Evolutionary conservation across 2,113 vertebrate genomes (phyloP).

Genomic region (Muntiacus reevesi): DNA sequence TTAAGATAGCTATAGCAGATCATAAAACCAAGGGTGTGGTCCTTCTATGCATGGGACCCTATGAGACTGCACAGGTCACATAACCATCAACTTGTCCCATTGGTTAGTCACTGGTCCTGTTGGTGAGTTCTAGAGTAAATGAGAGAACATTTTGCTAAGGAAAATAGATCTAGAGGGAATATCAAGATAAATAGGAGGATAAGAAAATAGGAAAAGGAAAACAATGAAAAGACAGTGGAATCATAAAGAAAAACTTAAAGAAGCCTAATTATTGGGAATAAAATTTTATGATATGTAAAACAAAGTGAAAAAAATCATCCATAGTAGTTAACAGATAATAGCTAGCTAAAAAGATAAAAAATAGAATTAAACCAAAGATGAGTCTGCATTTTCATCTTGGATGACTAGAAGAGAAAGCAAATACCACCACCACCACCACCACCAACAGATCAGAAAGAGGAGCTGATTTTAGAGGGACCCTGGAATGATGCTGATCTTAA

Average conservation of each 20-base stretch:
- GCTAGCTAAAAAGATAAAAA: neutral
- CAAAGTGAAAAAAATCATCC: neutral
- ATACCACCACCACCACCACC: neutral
- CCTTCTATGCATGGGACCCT: neutral
- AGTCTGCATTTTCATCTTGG: neutral
- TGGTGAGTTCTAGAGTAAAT: neutral
- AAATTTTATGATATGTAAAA: neutral
- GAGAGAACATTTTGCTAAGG: neutral
- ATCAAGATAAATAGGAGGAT: neutral
- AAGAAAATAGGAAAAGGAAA: neutral
- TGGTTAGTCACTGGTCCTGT: neutral
- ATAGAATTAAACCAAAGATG: neutral
- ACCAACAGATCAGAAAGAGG: neutral
- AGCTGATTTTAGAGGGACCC: neutral
- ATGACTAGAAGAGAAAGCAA: neutral
- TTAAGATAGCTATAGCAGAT: neutral
- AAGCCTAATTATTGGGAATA: neutral
- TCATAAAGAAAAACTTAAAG: neutral
- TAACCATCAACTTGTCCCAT: neutral
- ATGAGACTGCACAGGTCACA: neutral
- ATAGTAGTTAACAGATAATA: neutral
- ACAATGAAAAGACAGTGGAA: neutral
- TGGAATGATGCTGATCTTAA: neutral
- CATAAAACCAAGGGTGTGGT: neutral
- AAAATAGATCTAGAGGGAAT: neutral